Base-by-base conservation (phyloP, 1,140 invertebrate genomes). In the Drosophila bocqueti region DNA sequence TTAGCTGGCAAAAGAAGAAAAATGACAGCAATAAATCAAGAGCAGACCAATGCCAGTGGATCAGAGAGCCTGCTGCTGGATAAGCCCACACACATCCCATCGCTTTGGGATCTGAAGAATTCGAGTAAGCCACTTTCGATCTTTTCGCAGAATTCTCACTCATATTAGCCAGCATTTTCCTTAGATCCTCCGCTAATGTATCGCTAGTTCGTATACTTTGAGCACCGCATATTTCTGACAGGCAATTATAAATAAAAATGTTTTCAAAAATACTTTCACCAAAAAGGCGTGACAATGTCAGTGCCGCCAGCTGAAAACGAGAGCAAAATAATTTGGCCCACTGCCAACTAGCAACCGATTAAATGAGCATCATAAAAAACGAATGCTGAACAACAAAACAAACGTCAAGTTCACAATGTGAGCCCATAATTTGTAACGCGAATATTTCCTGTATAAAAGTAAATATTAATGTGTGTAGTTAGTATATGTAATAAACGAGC, bases 241-340 rank as follows among this genome's bases (percentile, higher is more conserved):
- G 79, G 60, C 63, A 69, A 79, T 57, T 89, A 89, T 72, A 89
- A 87, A 89, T 81, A 85, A 46, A 73, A 76, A 76, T 64, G 26
- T 67, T 82, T 83, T 65, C 45, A 64, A 64, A 87, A 89, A 87
- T 87, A 87, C 77, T 89, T 87, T 89, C 65, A 68, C 67, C 64
- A 13, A 76, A 55, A 71, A 61, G 50, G 69, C 78, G 84, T 84
- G 84, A 81, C 84, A 89, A 89, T 89, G 84, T 89, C 84, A 89
- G 69, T 84, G 84, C 84, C 84, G 61, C 29, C 60, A 54, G 63
- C 55, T 63, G 78, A 89, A 90, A 89, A 79, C 77, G 85, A 85
- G 85, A 89, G 85, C 85, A 79, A 76, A 85, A 85, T 81, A 81
- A 90, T 82, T 84, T 89, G 84, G 84, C 74, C 45, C 1, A 21